Evolutionary conservation across 2,888 invertebrate genomes (phyloP).

Genomic region (Glyphotaelius pellucidus): DNA sequence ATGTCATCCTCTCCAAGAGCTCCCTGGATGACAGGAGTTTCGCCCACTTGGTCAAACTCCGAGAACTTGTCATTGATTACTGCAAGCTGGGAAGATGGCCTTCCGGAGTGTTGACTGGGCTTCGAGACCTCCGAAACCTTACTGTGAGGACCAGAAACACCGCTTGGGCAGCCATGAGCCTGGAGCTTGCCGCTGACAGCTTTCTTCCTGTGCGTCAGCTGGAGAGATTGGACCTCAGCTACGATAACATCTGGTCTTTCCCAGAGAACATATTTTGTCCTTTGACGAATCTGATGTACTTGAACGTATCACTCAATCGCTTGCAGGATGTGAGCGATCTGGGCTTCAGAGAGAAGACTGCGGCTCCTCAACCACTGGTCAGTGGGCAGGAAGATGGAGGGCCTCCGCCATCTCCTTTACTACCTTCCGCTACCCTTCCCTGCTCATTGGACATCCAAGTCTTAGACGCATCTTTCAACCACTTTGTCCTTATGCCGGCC

Average conservation of each 20-base stretch:
- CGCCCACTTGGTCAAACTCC: slow-evolving; percentile 86
- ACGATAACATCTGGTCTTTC: slow-evolving; percentile 93
- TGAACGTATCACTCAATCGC: slow-evolving; percentile 92
- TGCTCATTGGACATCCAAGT: slow-evolving; percentile 90
- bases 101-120: slow-evolving; percentile 86
- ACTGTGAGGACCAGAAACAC: slow-evolving; percentile 91
- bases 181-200: slow-evolving; percentile 88
- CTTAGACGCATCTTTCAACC: slow-evolving; percentile 90
- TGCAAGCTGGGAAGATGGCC: slow-evolving; percentile 93
- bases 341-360: slow-evolving; percentile 85
- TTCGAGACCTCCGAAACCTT: slow-evolving; percentile 89
- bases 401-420: slow-evolving; percentile 72
- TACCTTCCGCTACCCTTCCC: slow-evolving; percentile 73
- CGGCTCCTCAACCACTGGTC: slow-evolving; percentile 80
- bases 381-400: slow-evolving; percentile 77
- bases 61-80: slow-evolving; percentile 88
- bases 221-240: slow-evolving; percentile 90
- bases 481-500: slow-evolving; percentile 89
- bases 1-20: slow-evolving; percentile 88
- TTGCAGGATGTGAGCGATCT: slow-evolving; percentile 92
- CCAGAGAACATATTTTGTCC: slow-evolving; percentile 92
- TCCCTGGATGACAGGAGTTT: slow-evolving; percentile 87
- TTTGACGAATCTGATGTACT: slow-evolving; percentile 84
- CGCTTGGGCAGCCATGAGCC: slow-evolving; percentile 89
- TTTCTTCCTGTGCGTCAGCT: slow-evolving; percentile 87